Percentiles rank a stretch among this genome's conserved stretches.
These are phyloP conservation scores for Philereme transversata DNA, from an alignment of 2,888 invertebrate species.

Conservation along the genomic window DNA sequence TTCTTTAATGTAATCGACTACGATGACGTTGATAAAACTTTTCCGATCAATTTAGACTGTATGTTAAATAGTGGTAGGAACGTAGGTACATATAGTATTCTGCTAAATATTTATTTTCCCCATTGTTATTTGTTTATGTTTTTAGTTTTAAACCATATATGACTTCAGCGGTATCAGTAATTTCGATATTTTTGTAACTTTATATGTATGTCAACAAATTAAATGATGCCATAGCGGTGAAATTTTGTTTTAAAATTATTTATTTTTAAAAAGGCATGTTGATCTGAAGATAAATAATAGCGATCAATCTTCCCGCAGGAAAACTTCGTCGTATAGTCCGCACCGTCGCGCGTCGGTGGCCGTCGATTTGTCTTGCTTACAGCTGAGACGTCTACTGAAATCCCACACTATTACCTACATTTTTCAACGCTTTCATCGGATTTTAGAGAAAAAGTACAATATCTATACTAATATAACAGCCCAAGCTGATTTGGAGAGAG, in stretches of 20 bases:
- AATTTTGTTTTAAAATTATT: constrained; percentile 19
- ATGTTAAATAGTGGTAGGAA: not conserved
- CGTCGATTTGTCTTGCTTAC: constrained; percentile 52
- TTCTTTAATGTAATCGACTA: not conserved
- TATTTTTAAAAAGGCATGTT: constrained; percentile 35
- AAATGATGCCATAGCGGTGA: constrained; percentile 1
- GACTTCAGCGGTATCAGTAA: not conserved
- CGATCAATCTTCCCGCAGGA: constrained; percentile 47
- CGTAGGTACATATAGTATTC: not conserved
- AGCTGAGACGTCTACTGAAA: constrained; percentile 40
- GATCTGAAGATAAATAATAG: constrained; percentile 41
- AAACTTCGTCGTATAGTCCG: constrained; percentile 44
- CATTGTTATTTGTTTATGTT: not conserved
- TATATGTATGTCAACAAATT: constrained; percentile 20
- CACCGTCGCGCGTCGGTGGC: constrained; percentile 26
- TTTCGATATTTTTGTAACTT: not conserved
- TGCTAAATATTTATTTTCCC: too few species aligned
- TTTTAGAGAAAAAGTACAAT: constrained; percentile 20
- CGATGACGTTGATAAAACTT: constrained; percentile 14
- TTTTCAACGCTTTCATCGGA: constrained; percentile 40
- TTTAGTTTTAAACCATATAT: not conserved
- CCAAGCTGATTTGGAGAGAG: too few species aligned
- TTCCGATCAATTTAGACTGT: not conserved
- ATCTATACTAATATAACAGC: too few species aligned
- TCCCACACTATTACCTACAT: constrained; percentile 42